Conservation (phyloP, 2,113 vertebrate genomes). For the Rhinolophus sinicus region DNA sequence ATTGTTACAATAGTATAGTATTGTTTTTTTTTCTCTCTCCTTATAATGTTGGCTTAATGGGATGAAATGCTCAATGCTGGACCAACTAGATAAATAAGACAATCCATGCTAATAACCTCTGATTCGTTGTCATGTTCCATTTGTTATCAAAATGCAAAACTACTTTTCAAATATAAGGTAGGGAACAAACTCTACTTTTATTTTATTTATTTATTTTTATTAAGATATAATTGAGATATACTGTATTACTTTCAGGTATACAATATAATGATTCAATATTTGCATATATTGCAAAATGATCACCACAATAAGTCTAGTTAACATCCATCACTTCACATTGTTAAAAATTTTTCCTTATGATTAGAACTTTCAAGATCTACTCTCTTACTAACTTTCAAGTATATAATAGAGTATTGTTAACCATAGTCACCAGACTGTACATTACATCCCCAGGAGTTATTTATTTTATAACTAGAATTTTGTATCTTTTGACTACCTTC, state of each 20-base stretch:
- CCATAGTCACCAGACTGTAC: background rate
- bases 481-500: background rate
- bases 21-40: background rate
- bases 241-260: background rate
- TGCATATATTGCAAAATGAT: background rate
- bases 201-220: background rate
- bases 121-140: constrained; percentile 47
- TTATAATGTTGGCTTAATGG: background rate
- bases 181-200: background rate
- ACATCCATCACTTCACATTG: background rate
- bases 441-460: background rate
- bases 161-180: constrained; percentile 29
- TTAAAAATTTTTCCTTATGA: background rate
- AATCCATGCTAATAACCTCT: background rate
- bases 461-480: background rate
- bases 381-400: background rate
- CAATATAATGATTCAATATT: background rate
- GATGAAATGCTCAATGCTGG: background rate
- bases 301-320: background rate
- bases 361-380: background rate
- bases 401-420: background rate
- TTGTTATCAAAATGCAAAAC: background rate
- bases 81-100: constrained; percentile 36
- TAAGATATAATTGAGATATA: background rate
- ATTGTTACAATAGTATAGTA: background rate